phyloP scores from a whole-genome alignment of 2,888 invertebrate species.

The Pyralis farinalis region DNA sequence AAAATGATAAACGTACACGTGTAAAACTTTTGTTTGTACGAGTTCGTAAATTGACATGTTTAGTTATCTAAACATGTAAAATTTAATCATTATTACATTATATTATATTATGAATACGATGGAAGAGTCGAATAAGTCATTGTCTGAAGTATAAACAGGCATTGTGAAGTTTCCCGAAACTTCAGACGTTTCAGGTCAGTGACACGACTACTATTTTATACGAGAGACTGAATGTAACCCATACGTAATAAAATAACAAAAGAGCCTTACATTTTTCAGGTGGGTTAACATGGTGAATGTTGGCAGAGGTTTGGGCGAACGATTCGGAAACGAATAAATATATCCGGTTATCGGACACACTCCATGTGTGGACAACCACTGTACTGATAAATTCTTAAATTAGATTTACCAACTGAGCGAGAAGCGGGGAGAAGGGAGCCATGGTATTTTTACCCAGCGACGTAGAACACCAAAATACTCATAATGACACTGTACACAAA shows the following conservation, averaged over 20 bases:
- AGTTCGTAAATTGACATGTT: too few relatives aligned
- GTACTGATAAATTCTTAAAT: conserved; percentile 52
- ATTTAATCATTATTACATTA: too few relatives aligned
- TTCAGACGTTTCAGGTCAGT: conserved; percentile 12
- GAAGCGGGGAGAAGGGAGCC: conserved; percentile 11
- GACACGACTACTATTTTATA: neutral
- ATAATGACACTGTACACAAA: neutral
- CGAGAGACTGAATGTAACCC: neutral
- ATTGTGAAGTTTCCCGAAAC: conserved; percentile 40
- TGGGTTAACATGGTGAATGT: conserved; percentile 42
- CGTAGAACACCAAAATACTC: neutral
- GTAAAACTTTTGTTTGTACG: too few relatives aligned
- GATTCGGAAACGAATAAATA: neutral
- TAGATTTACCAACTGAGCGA: conserved; percentile 35
- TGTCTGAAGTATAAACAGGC: conserved; percentile 34
- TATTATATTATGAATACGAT: too few relatives aligned
- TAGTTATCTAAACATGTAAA: too few relatives aligned
- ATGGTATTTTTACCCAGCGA: conserved; percentile 14
- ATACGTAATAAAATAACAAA: conserved; percentile 11
- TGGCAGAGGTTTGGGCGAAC: conserved; percentile 6
- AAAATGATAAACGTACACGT: too few relatives aligned
- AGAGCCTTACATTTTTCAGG: conserved; percentile 51
- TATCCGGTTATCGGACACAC: conserved; percentile 18
- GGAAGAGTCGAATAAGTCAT: too few relatives aligned
- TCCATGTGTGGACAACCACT: conserved; percentile 36